Base-by-base conservation (phyloP, 1,140 invertebrate genomes). In the Drosophila quadrilineata region DNA sequence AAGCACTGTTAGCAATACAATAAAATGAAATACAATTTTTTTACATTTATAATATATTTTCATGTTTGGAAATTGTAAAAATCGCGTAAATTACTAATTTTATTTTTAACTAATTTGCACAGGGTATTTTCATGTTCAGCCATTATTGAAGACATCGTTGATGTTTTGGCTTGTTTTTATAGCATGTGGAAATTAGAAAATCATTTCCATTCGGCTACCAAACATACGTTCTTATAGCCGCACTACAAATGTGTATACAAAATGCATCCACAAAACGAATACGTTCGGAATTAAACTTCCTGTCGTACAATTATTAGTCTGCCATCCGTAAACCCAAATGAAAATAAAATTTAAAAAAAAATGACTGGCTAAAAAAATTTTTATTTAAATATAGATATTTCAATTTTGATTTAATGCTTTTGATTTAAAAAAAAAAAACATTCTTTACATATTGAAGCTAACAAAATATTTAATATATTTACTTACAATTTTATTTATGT, bases 161-260 rank as follows among this genome's bases (percentile, higher is more conserved):
- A 31, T 24, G 6, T 26, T 4, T 16, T 43, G 12, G 8, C 33
- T 49, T 35, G 49, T 54, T 66, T 74, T 75, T 75, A 80, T 63
- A 48, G 53, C 24, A 71, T 74, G 77, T 84, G 77, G 77, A 84
- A 74, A 84, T 84, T 84, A 84, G 73, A 84, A 84, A 84, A 84
- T 84, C 65, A 84, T 50, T 84, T 82, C 71, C 52, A 38, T 76
- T 19, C 73, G 56, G 50, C 64, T 73, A 72, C 43, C 36, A 72
- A 50, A 38, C 17, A 46, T 38, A 21, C 35, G 50, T 22, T 68
- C 64, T 58, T 12, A 28, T n/a, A 41, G 1, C 5, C 29, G 22
- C 14, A 41, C 43, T n/a, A n/a, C n/a, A n/a, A n/a, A n/a, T 8
- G 19, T 33, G 41, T 45, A 8, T 43, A 2, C 19, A 22, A 19